phyloP scores from a whole-genome alignment of 2,888 invertebrate genomes.

The Ommatoiulus sabulosus region DNA sequence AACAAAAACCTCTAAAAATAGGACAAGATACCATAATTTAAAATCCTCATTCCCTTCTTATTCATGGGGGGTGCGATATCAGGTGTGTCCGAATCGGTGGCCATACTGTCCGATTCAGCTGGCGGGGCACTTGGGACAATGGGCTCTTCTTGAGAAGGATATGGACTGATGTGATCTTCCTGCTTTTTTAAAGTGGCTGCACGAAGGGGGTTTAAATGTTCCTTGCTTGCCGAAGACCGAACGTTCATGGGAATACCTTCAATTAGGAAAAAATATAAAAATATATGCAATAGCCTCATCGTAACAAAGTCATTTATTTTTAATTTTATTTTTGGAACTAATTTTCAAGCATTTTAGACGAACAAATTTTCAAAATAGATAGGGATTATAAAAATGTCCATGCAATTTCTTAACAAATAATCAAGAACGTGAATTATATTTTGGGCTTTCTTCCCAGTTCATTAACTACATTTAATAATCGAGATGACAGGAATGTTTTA shows the following conservation, averaged over 20 bases:
- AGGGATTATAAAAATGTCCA: too few relatives aligned
- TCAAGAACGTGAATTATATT: too few relatives aligned
- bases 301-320: too few relatives aligned
- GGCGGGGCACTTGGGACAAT: constrained; percentile 58
- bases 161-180: neutral
- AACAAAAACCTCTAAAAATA: neutral
- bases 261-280: neutral
- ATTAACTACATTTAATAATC: too few relatives aligned
- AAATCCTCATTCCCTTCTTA: constrained; percentile 44
- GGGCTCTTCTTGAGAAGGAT: constrained; percentile 37
- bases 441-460: too few relatives aligned
- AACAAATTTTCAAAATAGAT: too few relatives aligned
- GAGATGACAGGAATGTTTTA: too few relatives aligned
- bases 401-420: too few relatives aligned
- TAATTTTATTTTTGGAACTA: too few relatives aligned
- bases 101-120: constrained; percentile 55
- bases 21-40: constrained; percentile 57
- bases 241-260: constrained; percentile 55
- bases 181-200: constrained; percentile 55
- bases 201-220: constrained; percentile 56
- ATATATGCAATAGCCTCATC: too few relatives aligned
- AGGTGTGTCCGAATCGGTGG: constrained; percentile 55
- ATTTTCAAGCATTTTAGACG: too few relatives aligned
- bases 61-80: constrained; percentile 54
- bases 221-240: constrained; percentile 55